A percentile compares a stretch with the other conserved stretches of the same genome.
phyloP scores from a whole-genome alignment of 2,888 invertebrate species.

The Brachylomia viminalis region DNA sequence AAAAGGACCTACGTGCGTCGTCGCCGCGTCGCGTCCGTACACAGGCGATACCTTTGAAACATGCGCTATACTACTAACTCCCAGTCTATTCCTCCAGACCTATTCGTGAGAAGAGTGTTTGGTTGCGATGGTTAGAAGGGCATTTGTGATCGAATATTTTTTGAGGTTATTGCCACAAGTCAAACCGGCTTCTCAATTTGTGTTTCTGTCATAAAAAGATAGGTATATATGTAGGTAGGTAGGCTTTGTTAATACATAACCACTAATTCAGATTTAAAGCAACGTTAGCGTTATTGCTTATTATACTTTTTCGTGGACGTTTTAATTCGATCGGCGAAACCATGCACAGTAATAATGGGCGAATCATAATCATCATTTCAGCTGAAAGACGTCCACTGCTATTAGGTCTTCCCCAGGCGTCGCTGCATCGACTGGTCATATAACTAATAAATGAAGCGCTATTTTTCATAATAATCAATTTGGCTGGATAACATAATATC shows the following conservation, averaged over 20 bases:
- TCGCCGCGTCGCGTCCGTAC: no score
- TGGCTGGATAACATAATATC: no score
- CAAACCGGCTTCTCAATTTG: constrained; percentile 37
- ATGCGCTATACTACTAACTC: constrained; percentile 35
- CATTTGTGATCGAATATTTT: not conserved
- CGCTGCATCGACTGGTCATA: no score
- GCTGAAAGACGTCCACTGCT: no score
- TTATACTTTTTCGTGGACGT: not conserved
- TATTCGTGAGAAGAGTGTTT: no score
- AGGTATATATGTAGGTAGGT: not conserved
- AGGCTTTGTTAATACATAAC: no score
- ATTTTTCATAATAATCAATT: not conserved
- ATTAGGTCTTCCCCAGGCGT: no score
- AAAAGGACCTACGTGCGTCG: no score
- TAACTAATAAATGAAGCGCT: not conserved
- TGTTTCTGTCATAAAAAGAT: constrained; percentile 4
- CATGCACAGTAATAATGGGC: not conserved
- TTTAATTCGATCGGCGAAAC: not conserved
- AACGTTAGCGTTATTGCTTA: not conserved
- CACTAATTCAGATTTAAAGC: no score
- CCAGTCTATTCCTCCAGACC: constrained; percentile 42
- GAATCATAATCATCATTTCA: not conserved
- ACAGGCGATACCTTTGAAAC: constrained; percentile 55
- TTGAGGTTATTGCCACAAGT: constrained; percentile 35
- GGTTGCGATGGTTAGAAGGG: not conserved